Evolutionary conservation across 2,797 vertebrate genomes (phyloP), one percentile per base, ranked within the genome.

Genomic region (Chromobotia macracanthus): DNA sequence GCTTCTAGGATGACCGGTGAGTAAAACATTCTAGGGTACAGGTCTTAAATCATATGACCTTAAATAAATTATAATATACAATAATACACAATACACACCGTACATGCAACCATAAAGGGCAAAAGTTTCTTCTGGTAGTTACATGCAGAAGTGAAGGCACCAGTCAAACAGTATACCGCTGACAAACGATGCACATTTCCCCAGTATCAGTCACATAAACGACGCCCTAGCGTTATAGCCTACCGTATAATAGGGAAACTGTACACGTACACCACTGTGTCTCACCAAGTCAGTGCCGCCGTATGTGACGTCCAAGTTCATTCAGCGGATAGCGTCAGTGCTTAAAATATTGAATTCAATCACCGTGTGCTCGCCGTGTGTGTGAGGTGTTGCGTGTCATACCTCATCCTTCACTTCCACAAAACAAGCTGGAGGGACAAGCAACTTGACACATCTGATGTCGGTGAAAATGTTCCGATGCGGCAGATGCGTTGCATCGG

Each of bases 1-100:
- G 53, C 66, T 70, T 60, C 44, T 77, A 77, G 60, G 41, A 65
- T 77, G n/a, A 60, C 41, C 35, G 23, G n/a, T 21, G 41, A 75
- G n/a, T 61, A 63, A 28, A 68, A 50, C 28, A 31, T 28, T 44
- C n/a, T 68, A 56, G 12, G 51, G 74, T 46, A 38, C 10, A 61
- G 23, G 9, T 68, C 44, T 58, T 4, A 19, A 44, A 44, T 1
- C 7, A 51, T 58, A 31, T 21, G n/a, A 2, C 12, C 19, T 48
- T 2, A 77, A 35, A 21, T 23, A 56, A 0, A 66, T 10, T 12
- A 64, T 15, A 64, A 64, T 38, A 65, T 2, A 38, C n/a, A 21
- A 64, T 15, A 64, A 64, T 38, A 65, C 4, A 38, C n/a, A 21
- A 28, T 21, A 19, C 10, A 3, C 18, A 23, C 16, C 35, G 8